A percentile compares a stretch with the other conserved stretches of the same genome.
Conservation (phyloP, 2,797 vertebrate genomes). For the Masticophis lateralis region DNA sequence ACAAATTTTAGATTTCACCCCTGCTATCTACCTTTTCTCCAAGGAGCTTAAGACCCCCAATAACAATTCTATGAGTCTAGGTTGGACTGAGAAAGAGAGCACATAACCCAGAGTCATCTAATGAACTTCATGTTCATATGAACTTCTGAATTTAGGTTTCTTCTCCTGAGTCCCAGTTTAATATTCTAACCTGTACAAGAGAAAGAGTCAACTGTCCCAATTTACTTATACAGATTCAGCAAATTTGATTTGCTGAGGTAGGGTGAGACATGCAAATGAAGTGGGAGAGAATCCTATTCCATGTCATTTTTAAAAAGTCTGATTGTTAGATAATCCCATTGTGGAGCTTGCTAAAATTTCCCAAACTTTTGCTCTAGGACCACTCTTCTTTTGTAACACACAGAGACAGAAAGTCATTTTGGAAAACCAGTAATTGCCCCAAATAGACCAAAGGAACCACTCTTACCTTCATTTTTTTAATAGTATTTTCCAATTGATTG, state of each 20-base stretch:
- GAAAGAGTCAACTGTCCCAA: background rate
- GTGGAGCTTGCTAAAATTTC: background rate
- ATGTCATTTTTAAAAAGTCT: background rate
- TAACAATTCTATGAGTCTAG: background rate
- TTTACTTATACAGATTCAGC: background rate
- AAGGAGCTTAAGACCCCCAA: background rate
- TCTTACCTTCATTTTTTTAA: constrained; percentile 29
- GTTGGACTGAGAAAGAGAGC: background rate
- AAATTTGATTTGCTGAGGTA: no score
- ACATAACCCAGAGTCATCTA: background rate
- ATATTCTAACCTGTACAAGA: background rate
- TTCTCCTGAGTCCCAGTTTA: background rate
- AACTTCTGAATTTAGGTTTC: background rate
- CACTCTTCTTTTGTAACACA: background rate
- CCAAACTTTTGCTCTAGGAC: background rate
- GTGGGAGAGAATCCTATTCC: background rate
- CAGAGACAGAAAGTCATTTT: background rate
- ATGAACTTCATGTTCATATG: background rate
- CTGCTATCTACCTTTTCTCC: background rate
- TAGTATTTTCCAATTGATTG: background rate
- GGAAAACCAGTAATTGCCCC: background rate
- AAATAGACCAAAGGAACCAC: background rate
- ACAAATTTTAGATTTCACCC: no score
- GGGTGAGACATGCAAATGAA: background rate
- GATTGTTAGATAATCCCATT: background rate